Percentiles rank a stretch among this genome's conserved stretches.
Evolutionary conservation across 2,888 invertebrate genomes (phyloP).

Genomic region (Stictocephala bisonia): DNA sequence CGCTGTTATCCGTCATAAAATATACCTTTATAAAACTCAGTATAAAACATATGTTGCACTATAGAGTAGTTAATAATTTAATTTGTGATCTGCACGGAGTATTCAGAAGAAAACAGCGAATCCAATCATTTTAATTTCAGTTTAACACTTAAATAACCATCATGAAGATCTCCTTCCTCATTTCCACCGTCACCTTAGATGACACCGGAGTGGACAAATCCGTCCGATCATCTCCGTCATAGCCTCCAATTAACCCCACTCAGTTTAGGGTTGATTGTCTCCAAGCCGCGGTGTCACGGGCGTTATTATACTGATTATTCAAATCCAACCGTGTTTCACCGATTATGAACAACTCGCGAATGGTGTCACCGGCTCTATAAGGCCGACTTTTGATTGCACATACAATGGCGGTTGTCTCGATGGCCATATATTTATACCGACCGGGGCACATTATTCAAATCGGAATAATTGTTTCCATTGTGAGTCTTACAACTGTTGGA

Average conservation of each 20-base stretch:
- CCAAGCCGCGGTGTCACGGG: background rate
- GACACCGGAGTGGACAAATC: too few species aligned
- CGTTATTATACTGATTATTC: conserved; percentile 34
- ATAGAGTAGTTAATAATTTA: too few species aligned
- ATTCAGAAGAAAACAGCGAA: too few species aligned
- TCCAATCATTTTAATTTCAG: too few species aligned
- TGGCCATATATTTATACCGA: conserved; percentile 45
- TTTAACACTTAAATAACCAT: too few species aligned
- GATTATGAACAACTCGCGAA: conserved; percentile 32
- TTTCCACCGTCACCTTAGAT: too few species aligned
- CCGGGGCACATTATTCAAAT: conserved; percentile 47
- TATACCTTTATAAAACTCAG: too few species aligned
- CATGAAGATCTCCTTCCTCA: too few species aligned
- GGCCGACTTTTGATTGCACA: conserved; percentile 26
- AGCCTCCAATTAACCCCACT: conserved; percentile 35
- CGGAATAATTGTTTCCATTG: conserved; percentile 49
- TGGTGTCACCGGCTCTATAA: conserved; percentile 35
- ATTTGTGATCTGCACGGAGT: too few species aligned
- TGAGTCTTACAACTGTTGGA: conserved; percentile 44
- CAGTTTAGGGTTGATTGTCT: background rate
- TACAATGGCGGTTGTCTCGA: conserved; percentile 31
- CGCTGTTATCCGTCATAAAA: too few species aligned
- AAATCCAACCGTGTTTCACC: conserved; percentile 26
- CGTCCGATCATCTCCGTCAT: too few species aligned
- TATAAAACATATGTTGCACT: too few species aligned